phyloP scores from a whole-genome alignment of 1,140 invertebrate genomes.

The Nasonia vitripennis region DNA sequence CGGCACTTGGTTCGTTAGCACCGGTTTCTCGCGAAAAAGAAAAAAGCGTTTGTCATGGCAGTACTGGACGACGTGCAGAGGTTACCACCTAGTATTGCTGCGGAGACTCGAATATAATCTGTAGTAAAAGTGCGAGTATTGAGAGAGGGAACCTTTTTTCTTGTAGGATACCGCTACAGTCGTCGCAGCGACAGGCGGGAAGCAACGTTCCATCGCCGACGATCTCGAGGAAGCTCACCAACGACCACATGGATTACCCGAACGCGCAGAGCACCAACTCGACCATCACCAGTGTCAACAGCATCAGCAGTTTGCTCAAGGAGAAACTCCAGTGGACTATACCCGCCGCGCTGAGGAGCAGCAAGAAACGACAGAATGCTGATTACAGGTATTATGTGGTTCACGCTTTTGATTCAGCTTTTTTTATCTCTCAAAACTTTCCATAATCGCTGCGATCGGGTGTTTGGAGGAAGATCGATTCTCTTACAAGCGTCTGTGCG shows the following conservation, averaged over 20 bases:
- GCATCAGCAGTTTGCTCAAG: slow-evolving; percentile 85
- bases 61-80: not conserved
- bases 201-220: slow-evolving; percentile 25
- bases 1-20: not conserved
- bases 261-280: slow-evolving; percentile 77
- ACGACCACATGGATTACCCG: slow-evolving; percentile 65
- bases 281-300: slow-evolving; percentile 89
- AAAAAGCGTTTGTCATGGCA: not conserved
- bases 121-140: no score
- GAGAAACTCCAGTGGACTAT: slow-evolving; percentile 85
- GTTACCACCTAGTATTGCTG: not conserved
- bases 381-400: slow-evolving; percentile 68
- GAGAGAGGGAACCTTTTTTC: not conserved
- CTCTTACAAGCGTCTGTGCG: no score
- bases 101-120: no score
- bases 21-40: not conserved
- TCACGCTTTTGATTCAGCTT: not conserved
- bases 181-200: slow-evolving; percentile 63
- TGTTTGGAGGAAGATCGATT: no score
- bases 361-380: slow-evolving; percentile 70
- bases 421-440: slow-evolving; percentile 1
- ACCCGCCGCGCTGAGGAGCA: slow-evolving; percentile 69
- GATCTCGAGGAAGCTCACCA: slow-evolving; percentile 40
- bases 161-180: slow-evolving; percentile 69
- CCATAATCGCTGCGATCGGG: no score